phyloP scores from a whole-genome alignment of 2,113 vertebrate genomes.

The Terrapene triunguis region DNA sequence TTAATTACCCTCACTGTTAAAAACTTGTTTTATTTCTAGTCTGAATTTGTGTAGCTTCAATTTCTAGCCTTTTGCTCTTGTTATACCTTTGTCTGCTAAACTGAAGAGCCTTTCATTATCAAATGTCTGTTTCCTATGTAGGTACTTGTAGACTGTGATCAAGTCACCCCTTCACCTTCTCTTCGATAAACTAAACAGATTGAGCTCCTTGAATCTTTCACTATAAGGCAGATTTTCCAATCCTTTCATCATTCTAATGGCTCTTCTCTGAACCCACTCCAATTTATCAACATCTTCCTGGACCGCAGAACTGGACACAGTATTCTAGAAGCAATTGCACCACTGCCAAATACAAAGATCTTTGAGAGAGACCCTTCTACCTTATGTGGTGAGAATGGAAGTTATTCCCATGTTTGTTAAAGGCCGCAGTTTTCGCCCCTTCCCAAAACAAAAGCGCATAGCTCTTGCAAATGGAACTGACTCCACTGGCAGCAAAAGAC shows the following conservation, averaged over 20 bases:
- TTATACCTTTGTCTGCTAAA: background rate
- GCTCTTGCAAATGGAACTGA: background rate
- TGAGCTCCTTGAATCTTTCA: background rate
- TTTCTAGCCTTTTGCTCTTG: background rate
- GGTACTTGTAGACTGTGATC: background rate
- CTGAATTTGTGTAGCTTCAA: background rate
- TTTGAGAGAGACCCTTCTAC: background rate
- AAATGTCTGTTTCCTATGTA: background rate
- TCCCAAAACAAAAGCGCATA: background rate
- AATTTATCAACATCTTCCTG: background rate
- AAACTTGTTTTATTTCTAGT: background rate
- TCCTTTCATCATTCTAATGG: background rate
- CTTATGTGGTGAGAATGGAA: background rate
- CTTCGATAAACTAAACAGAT: background rate
- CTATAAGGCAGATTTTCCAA: background rate
- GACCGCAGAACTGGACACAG: background rate
- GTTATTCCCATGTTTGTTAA: background rate
- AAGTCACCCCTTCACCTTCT: background rate
- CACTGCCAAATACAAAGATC: background rate
- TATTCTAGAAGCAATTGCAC: background rate
- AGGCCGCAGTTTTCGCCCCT: background rate
- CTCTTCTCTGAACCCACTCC: background rate
- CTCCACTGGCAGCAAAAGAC: background rate
- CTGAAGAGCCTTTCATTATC: background rate
- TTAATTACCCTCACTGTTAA: background rate